Evolutionary conservation across 2,888 invertebrate genomes (phyloP).

Genomic region (Leucophenga maculata): DNA sequence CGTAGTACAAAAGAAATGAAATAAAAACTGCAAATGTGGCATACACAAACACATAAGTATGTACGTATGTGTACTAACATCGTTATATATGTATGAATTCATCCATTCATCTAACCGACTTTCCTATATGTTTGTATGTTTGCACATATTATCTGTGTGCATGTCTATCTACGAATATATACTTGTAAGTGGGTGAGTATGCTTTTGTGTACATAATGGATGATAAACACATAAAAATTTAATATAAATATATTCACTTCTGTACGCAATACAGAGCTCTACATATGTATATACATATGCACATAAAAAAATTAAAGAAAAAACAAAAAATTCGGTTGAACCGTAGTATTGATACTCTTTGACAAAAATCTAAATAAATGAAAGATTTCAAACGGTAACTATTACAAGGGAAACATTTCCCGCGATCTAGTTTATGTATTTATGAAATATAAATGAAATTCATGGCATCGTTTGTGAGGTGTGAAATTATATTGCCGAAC

Average conservation of each 20-base stretch:
- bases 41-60: conserved; percentile 16
- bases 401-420: too few relatives aligned
- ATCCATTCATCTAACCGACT: too few relatives aligned
- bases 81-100: conserved; percentile 27
- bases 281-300: conserved; percentile 26
- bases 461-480: too few relatives aligned
- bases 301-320: too few relatives aligned
- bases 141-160: conserved; percentile 26
- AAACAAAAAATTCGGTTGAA: too few relatives aligned
- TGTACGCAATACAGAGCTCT: conserved; percentile 40
- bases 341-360: too few relatives aligned
- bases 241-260: conserved; percentile 41
- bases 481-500: too few relatives aligned
- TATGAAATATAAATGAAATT: too few relatives aligned
- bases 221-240: conserved; percentile 52
- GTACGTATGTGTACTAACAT: conserved; percentile 23
- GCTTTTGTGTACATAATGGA: conserved; percentile 34
- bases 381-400: too few relatives aligned
- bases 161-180: conserved; percentile 23
- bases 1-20: conserved; percentile 53
- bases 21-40: conserved; percentile 59
- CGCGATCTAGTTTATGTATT: too few relatives aligned
- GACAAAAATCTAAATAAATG: too few relatives aligned
- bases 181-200: conserved; percentile 35
- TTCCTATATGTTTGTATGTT: conserved; percentile 29